Conservation (phyloP, 2,888 invertebrate species). For the Adineta ricciae region DNA sequence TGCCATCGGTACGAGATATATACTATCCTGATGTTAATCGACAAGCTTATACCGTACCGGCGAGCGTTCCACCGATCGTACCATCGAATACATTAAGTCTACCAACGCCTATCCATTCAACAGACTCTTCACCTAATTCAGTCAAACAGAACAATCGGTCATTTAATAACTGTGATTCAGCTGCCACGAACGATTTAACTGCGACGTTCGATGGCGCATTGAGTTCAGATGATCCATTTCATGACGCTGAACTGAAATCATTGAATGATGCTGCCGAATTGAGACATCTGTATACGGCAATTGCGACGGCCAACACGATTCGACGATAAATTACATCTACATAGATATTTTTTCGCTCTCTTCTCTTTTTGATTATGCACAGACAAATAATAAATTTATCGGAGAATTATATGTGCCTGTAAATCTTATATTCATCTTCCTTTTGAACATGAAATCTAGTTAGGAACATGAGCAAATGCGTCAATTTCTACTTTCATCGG, state of each 20-base stretch:
- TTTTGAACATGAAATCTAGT: not conserved
- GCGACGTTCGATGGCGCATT: not conserved
- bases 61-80: not conserved
- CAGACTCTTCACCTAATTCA: not conserved
- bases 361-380: not conserved
- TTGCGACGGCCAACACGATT: not conserved
- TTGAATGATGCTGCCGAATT: not conserved
- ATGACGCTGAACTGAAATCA: slow-evolving; percentile 3
- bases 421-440: not conserved
- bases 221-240: not conserved
- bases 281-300: not conserved
- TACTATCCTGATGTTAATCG: not conserved
- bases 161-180: slow-evolving; percentile 13
- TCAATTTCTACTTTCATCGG: not conserved
- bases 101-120: not conserved
- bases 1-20: slow-evolving; percentile 2
- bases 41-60: not conserved
- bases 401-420: not conserved
- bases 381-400: not conserved
- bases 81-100: not conserved
- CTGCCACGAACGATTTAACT: not conserved
- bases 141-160: slow-evolving; percentile 1
- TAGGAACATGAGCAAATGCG: not conserved
- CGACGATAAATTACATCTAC: slow-evolving; percentile 10
- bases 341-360: not conserved